A percentile compares a stretch with the other conserved stretches of the same genome.
Evolutionary conservation across 2,888 invertebrate species (phyloP).

Genomic region (Pollenia labialis): DNA sequence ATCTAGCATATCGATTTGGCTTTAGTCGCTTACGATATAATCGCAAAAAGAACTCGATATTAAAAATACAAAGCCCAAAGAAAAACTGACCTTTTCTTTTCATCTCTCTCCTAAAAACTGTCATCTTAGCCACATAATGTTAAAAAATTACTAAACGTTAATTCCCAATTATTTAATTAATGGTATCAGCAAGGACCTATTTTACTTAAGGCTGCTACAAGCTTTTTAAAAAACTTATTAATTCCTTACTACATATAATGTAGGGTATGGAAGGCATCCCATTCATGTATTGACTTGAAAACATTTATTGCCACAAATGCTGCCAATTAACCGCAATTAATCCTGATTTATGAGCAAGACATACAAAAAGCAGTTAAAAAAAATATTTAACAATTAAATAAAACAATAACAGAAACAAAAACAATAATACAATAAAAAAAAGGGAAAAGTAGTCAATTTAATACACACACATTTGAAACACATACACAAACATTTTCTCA

Average conservation of each 20-base stretch:
- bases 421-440: constrained; percentile 5
- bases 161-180: no score
- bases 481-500: neutral
- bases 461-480: constrained; percentile 8
- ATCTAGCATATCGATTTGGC: no score
- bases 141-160: no score
- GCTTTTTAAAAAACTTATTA: no score
- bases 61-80: no score
- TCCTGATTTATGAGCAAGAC: constrained; percentile 80
- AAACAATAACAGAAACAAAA: constrained; percentile 38
- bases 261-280: neutral
- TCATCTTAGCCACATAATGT: no score
- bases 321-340: constrained; percentile 82
- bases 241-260: neutral
- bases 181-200: no score
- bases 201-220: no score
- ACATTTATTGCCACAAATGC: constrained; percentile 73
- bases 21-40: no score
- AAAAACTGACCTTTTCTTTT: no score
- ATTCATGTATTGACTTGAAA: constrained; percentile 47
- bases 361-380: constrained; percentile 50
- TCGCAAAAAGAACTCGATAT: no score
- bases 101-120: no score
- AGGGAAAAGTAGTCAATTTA: constrained; percentile 44
- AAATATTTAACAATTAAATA: constrained; percentile 69